These are phyloP conservation scores for Megalurothrips usitatus DNA, from an alignment of 2,888 invertebrate genomes.

Conservation along the genomic window DNA sequence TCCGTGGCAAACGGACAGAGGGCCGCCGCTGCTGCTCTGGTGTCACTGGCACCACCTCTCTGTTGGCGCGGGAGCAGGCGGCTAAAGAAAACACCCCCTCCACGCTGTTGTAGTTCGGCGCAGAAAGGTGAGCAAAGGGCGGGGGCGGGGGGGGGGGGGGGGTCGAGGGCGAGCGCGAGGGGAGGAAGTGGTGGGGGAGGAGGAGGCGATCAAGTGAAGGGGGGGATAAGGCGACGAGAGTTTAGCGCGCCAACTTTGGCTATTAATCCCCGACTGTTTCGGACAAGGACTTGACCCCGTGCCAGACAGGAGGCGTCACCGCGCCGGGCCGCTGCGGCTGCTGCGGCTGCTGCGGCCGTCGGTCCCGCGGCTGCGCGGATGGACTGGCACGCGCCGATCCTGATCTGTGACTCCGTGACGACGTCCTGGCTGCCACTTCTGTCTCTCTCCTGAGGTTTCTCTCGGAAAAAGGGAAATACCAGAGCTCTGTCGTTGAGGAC, in stretches of 20 bases:
- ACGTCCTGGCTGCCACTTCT: no score
- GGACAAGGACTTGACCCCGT: background rate
- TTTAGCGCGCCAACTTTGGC: slow-evolving; percentile 15
- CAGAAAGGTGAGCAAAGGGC: background rate
- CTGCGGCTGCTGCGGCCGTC: background rate
- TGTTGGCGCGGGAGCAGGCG: no score
- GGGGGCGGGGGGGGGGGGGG: background rate
- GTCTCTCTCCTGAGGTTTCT: no score
- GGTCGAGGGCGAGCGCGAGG: background rate
- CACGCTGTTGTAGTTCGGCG: no score
- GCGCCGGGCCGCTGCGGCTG: background rate
- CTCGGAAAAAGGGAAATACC: no score
- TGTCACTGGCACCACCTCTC: no score
- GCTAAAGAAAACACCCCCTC: no score
- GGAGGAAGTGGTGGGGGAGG: background rate
- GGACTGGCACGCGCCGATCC: background rate
- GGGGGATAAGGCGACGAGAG: background rate
- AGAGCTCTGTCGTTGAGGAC: no score
- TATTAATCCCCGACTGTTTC: slow-evolving; percentile 23
- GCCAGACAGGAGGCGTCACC: background rate
- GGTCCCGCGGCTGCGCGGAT: no score
- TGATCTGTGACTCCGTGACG: background rate
- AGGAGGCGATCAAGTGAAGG: background rate
- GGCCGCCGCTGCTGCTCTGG: no score
- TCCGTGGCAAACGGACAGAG: no score